These are phyloP conservation scores for Anodontia alba DNA, from an alignment of 2,888 invertebrate species.

Conservation along the genomic window DNA sequence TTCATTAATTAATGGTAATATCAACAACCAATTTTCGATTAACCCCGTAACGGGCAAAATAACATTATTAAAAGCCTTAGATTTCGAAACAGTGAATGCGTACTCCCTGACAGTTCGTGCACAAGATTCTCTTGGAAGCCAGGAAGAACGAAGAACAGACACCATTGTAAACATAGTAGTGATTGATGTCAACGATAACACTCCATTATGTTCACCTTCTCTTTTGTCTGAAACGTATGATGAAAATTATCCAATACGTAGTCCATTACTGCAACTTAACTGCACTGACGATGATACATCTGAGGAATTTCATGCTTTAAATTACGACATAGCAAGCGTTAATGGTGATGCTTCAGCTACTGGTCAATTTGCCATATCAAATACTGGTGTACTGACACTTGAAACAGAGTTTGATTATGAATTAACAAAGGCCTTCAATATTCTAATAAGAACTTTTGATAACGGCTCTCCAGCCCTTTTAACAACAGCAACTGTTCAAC, in stretches of 20 bases:
- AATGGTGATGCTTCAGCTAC: conserved; percentile 50
- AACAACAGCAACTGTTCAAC: conserved; percentile 64
- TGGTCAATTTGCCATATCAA: conserved; percentile 53
- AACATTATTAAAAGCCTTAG: conserved; percentile 45
- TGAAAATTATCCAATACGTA: conserved; percentile 90
- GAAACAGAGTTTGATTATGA: conserved; percentile 72
- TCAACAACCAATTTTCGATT: conserved; percentile 43
- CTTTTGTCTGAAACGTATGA: conserved; percentile 59
- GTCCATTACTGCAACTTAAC: conserved; percentile 93
- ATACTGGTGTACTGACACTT: conserved; percentile 63
- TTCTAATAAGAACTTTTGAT: conserved; percentile 70
- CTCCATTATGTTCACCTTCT: conserved; percentile 64
- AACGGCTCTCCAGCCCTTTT: conserved; percentile 58
- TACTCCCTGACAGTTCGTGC: conserved; percentile 50
- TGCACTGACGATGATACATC: conserved; percentile 84
- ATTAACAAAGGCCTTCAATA: conserved; percentile 43
- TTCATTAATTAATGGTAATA: conserved; percentile 46
- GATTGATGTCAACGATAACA: conserved; percentile 92
- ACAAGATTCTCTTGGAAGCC: conserved; percentile 58
- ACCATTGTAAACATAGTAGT: conserved; percentile 94
- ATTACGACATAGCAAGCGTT: conserved; percentile 53
- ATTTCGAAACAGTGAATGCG: conserved; percentile 42
- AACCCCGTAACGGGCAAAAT: conserved; percentile 52
- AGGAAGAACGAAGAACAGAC: conserved; percentile 86
- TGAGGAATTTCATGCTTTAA: conserved; percentile 46